Base-by-base conservation (phyloP, 2,888 invertebrate genomes). In the Harmothoe impar region DNA sequence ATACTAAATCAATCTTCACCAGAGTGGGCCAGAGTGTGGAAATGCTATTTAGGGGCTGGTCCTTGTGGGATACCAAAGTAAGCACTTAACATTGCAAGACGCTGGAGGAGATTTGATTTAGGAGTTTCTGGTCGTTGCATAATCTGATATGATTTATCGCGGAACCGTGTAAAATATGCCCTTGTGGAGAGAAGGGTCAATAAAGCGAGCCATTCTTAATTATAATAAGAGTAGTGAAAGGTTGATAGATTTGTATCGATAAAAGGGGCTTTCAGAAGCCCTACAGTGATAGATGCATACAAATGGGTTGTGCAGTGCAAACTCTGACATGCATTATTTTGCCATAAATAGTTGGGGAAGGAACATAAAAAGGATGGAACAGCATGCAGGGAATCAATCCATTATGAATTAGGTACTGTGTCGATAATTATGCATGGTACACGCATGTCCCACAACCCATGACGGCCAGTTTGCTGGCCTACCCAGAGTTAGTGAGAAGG, bases 241-340 rank as follows among this genome's bases (percentile, higher is more conserved):
- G 20, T 62, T 62, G 62, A 62, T 62, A n/a, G 20, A 62, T 62
- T n/a, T 20, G 62, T 62, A 62, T 62, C 62, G 62, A n/a, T n/a
- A 62, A 62, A 62, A 62, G 62, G 62, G n/a, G n/a, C 62, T 62
- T 62, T 62, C 62, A 20, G 62, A n/a, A 62, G 15, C 20, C 62
- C 62, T 20, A 43, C 43, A n/a, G 62, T 62, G n/a, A 62, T 62
- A 62, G 62, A 62, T n/a, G 62, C 62, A 62, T 62, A 20, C n/a
- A 62, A 62, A 62, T 20, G n/a, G 62, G 62, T n/a, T n/a, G n/a
- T 62, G 15, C 20, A 62, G 62, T n/a, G 43, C 43, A 43, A 3
- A 62, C 62, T n/a, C 62, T 12, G 3, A 62, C 62, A 62, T 62
- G 62, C 62, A 62, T 5, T 62, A 7, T 43, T 62, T 20, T 15